phyloP scores from a whole-genome alignment of 92 coral and sea anemone genomes.

The Epizoanthus stellaris region DNA sequence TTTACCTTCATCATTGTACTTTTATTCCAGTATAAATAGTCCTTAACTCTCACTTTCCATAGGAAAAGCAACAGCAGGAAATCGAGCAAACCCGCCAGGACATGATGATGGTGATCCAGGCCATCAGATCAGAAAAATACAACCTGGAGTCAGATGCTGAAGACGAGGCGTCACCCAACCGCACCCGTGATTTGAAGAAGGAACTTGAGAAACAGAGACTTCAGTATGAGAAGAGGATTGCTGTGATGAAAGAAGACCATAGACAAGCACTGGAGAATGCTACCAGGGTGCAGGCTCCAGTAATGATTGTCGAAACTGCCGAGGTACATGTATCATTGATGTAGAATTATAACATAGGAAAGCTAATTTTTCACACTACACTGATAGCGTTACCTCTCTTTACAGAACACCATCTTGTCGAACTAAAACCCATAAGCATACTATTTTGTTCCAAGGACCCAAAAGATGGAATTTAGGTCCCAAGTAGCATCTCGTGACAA shows the following conservation, averaged over 20 bases:
- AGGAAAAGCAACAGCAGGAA: constrained; percentile 96
- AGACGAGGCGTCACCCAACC: constrained; percentile 53
- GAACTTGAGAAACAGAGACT: constrained; percentile 76
- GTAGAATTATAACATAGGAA: background rate
- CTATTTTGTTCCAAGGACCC: too few species aligned
- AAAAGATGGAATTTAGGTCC: too few species aligned
- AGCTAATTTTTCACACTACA: too few species aligned
- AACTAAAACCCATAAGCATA: too few species aligned
- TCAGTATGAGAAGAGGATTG: constrained; percentile 81
- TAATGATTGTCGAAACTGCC: constrained; percentile 35
- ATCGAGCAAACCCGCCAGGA: constrained; percentile 94
- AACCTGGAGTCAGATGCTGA: constrained; percentile 74
- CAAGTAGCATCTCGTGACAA: too few species aligned
- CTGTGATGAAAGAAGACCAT: constrained; percentile 72
- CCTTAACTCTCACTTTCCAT: background rate
- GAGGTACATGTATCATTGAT: constrained; percentile 23
- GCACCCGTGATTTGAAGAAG: constrained; percentile 56
- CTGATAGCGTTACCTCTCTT: too few species aligned
- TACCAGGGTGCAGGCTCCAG: constrained; percentile 23
- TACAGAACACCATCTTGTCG: too few species aligned
- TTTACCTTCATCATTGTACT: too few species aligned
- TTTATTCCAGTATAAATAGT: background rate
- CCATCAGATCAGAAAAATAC: constrained; percentile 92
- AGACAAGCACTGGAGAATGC: constrained; percentile 61
- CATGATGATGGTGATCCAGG: constrained; percentile 98